A percentile compares a stretch with the other conserved stretches of the same genome.
Conservation (phyloP, 2,888 invertebrate genomes). For the Parnassius smintheus region DNA sequence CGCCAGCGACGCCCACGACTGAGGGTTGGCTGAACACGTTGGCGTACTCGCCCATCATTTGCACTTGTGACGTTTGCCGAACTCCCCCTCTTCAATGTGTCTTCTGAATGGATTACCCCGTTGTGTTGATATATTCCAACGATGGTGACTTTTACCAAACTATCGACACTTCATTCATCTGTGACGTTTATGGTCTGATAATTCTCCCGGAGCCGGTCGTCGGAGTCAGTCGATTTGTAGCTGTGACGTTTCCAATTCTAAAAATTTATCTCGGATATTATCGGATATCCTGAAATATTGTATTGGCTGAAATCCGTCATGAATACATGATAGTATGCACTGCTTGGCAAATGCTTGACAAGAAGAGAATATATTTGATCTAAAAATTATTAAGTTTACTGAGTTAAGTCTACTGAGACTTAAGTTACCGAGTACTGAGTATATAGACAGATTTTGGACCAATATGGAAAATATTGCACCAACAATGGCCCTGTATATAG, state of each 20-base stretch:
- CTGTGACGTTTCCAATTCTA: constrained; percentile 12
- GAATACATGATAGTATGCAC: neutral
- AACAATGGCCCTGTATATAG: constrained; percentile 4
- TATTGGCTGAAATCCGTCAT: neutral
- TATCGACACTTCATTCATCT: constrained; percentile 8
- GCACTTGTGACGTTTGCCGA: constrained; percentile 23
- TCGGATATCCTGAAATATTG: neutral
- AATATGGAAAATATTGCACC: constrained; percentile 20
- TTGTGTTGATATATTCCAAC: constrained; percentile 4
- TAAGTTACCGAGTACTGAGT: too few species aligned
- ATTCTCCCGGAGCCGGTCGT: constrained; percentile 1
- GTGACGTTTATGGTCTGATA: neutral
- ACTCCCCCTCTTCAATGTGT: constrained; percentile 13
- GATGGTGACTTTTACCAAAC: constrained; percentile 10
- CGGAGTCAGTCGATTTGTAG: constrained; percentile 11
- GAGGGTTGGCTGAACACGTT: constrained; percentile 31
- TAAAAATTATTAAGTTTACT: too few species aligned
- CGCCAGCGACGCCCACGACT: constrained; percentile 38
- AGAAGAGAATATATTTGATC: too few species aligned
- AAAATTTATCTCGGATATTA: neutral
- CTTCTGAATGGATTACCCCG: constrained; percentile 12
- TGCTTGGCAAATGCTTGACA: too few species aligned
- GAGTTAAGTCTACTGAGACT: too few species aligned
- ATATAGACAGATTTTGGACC: neutral
- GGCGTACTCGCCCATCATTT: constrained; percentile 32